Base-by-base conservation (phyloP, 92 coral and sea anemone genomes). In the Palythoa heliodiscus region DNA sequence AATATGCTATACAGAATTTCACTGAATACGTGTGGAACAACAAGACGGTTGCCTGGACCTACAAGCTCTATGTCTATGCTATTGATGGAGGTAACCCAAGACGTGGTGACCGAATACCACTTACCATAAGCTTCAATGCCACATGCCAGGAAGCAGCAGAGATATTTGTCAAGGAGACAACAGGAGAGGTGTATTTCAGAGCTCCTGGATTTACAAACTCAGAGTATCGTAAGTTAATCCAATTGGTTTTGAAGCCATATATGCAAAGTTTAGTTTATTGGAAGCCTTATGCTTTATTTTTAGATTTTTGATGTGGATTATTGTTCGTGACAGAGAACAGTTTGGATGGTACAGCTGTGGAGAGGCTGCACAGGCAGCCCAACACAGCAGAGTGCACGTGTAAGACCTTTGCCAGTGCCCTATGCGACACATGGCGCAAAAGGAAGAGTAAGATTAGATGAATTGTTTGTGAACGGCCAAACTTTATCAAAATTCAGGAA, bases 201-300 rank as follows among this genome's bases (percentile, higher is more conserved):
- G 98, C 96, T 2, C 98, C 98, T 7, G 89, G 90, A 2, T 88
- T 96, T 83, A 96, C 98, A 5, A 94, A 90, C 82, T 96, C 98
- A 0, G 88, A 87, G 70, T 96, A 96, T 86, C 98, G 98, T 96
- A 89, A 94, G 98, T 96, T 76, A 16, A 2, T 19, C 2, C 24
- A 7, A 63, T 25, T 24, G 2, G 24, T 69, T 13, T 69, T 24
- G 37, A 69, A 25, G 47, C 5, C 14, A 43, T 29, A 5, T 11
- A 16, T 13, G 6, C 16, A 25, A 12, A 8, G 14, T 4, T 58
- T 58, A 23, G 69, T 58, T 58, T 43, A 43, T 43, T 5, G 6
- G 9, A 43, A 43, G 50, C 50, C 50, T 43, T 43, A 5, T 43
- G 9, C 50, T 7, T 43, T 43, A 43, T 43, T 8, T 43, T 43